Conservation (phyloP, 2,113 vertebrate species). For the Anoura caudifer region DNA sequence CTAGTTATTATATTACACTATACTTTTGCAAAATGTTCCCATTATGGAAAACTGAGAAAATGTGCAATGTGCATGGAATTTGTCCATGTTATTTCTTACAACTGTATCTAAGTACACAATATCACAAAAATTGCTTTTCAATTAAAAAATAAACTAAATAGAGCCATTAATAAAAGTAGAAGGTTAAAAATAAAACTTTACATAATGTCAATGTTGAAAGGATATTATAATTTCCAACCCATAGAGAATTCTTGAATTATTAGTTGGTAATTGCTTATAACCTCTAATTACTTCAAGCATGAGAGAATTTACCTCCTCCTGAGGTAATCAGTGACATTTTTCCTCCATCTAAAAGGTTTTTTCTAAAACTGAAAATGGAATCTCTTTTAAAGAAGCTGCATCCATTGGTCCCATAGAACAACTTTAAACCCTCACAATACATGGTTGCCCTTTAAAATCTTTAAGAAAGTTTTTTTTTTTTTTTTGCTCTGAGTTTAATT, state of each 20-base stretch:
- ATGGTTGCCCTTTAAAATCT: not conserved
- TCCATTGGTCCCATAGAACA: not conserved
- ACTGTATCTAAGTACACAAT: not conserved
- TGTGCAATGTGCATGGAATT: not conserved
- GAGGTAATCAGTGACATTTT: not conserved
- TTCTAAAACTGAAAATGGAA: not conserved
- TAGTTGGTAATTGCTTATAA: not conserved
- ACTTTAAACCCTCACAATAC: not conserved
- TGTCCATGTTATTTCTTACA: not conserved
- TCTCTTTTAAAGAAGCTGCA: not conserved
- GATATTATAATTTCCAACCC: not conserved
- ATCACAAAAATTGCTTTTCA: not conserved
- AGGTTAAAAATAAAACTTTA: not conserved
- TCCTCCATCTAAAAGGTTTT: not conserved
- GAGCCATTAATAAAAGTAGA: not conserved
- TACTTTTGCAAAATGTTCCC: not conserved
- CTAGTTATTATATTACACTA: not conserved
- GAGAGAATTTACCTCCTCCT: not conserved
- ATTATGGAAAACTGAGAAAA: not conserved
- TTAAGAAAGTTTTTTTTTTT: not conserved
- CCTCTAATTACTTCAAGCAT: not conserved
- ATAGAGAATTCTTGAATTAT: constrained; percentile 18
- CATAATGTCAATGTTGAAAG: not conserved
- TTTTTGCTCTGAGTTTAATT: not conserved
- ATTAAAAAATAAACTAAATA: not conserved